Conservation (phyloP, 2,888 invertebrate genomes). For the Hetaerina titia region DNA sequence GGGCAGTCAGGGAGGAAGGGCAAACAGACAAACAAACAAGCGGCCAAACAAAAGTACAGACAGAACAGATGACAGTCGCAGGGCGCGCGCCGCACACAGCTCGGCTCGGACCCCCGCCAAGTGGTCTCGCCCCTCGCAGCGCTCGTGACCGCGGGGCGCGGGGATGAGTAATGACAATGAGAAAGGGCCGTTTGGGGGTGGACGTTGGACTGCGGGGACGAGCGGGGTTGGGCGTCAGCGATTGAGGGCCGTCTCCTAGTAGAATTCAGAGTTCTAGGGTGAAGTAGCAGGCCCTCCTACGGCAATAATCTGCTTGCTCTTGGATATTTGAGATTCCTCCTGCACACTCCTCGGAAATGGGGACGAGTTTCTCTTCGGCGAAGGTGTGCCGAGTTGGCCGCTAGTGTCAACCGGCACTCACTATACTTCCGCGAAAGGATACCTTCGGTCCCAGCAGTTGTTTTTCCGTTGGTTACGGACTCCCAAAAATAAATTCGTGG, state of each 20-base stretch:
- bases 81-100: slow-evolving; percentile 52
- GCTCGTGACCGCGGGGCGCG: background rate
- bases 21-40: slow-evolving; percentile 18
- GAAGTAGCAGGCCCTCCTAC: background rate
- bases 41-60: slow-evolving; percentile 20
- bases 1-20: background rate
- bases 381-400: background rate
- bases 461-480: background rate
- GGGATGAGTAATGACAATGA: background rate
- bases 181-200: background rate
- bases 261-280: background rate
- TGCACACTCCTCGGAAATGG: background rate
- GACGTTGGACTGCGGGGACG: background rate
- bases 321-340: background rate
- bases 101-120: background rate
- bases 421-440: background rate
- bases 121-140: background rate
- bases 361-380: background rate
- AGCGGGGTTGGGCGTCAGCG: background rate
- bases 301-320: background rate
- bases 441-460: background rate
- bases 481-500: background rate
- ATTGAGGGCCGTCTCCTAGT: background rate
- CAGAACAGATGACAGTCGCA: slow-evolving; percentile 29
- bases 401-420: background rate